These are phyloP conservation scores for Isotomurus palustris DNA, from an alignment of 2,888 invertebrate genomes.

Conservation along the genomic window DNA sequence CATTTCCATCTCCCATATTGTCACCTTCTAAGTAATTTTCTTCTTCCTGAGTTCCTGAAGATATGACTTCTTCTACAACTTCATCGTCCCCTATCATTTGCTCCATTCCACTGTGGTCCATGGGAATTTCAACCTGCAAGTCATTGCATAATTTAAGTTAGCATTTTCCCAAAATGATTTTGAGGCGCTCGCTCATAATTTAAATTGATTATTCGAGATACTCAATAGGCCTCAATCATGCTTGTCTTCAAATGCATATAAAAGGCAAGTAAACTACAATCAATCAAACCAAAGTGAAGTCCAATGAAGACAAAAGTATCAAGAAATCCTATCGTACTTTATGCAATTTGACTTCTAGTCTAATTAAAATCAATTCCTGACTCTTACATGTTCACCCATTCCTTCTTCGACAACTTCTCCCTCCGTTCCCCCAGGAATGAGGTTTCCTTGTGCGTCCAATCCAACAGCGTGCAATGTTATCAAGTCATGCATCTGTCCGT, in stretches of 20 bases:
- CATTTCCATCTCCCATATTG: constrained; percentile 14
- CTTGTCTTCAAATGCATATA: too few relatives aligned
- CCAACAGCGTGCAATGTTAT: constrained; percentile 41
- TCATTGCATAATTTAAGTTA: background rate
- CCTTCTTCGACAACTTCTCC: constrained; percentile 26
- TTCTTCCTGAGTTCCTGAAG: constrained; percentile 25
- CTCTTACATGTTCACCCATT: constrained; percentile 28
- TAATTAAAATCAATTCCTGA: background rate
- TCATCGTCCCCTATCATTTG: constrained; percentile 42
- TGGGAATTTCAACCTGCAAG: constrained; percentile 39
- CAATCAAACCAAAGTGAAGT: too few relatives aligned
- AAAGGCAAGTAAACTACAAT: too few relatives aligned
- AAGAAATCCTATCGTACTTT: background rate
- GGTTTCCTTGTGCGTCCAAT: constrained; percentile 39
- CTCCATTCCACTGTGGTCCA: constrained; percentile 34
- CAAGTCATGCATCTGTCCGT: constrained; percentile 38
- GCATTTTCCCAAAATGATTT: too few relatives aligned
- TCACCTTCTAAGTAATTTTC: constrained; percentile 24
- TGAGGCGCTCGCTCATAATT: too few relatives aligned
- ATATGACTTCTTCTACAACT: constrained; percentile 43
- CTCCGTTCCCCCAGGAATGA: constrained; percentile 23
- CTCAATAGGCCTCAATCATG: too few relatives aligned
- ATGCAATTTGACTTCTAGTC: background rate
- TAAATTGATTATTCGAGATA: too few relatives aligned
- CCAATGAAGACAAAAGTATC: too few relatives aligned